Evolutionary conservation across 2,888 invertebrate species (phyloP).

Genomic region (Chromoteleia sp.): DNA sequence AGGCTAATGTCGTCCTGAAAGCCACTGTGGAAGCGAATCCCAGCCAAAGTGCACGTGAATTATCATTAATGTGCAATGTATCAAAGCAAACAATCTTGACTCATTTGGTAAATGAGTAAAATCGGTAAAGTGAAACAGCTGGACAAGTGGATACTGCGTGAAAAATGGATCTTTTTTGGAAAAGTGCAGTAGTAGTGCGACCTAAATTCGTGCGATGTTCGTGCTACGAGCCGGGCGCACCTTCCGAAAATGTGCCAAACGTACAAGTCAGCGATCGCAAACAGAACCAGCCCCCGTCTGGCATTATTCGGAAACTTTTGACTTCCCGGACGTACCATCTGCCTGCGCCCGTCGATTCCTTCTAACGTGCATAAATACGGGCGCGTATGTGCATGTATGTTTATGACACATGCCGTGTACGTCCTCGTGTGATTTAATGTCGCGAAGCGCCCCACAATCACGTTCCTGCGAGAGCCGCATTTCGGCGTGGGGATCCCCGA

Average conservation of each 20-base stretch:
- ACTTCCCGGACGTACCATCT: slow-evolving; percentile 81
- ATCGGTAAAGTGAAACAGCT: too few species aligned
- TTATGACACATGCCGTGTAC: slow-evolving; percentile 68
- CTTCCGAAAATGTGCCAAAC: slow-evolving; percentile 12
- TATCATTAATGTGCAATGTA: too few species aligned
- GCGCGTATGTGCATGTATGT: slow-evolving; percentile 59
- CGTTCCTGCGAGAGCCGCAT: slow-evolving; percentile 59
- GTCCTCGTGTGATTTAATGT: slow-evolving; percentile 79
- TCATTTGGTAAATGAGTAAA: too few species aligned
- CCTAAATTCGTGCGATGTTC: too few species aligned
- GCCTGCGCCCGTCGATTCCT: slow-evolving; percentile 72
- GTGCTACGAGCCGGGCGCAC: too few species aligned
- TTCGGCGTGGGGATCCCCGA: slow-evolving; percentile 67
- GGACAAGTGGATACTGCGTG: too few species aligned
- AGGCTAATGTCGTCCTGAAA: too few species aligned
- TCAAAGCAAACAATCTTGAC: too few species aligned
- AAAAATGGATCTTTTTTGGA: too few species aligned
- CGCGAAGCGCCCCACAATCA: slow-evolving; percentile 73
- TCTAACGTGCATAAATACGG: slow-evolving; percentile 66
- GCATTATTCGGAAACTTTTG: slow-evolving; percentile 81
- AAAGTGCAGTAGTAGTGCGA: too few species aligned
- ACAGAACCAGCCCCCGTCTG: slow-evolving; percentile 70
- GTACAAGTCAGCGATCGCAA: slow-evolving; percentile 75
- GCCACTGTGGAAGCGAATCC: too few species aligned
- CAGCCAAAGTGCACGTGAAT: too few species aligned